phyloP scores from a whole-genome alignment of 2,113 vertebrate species.

The Rhea pennata region DNA sequence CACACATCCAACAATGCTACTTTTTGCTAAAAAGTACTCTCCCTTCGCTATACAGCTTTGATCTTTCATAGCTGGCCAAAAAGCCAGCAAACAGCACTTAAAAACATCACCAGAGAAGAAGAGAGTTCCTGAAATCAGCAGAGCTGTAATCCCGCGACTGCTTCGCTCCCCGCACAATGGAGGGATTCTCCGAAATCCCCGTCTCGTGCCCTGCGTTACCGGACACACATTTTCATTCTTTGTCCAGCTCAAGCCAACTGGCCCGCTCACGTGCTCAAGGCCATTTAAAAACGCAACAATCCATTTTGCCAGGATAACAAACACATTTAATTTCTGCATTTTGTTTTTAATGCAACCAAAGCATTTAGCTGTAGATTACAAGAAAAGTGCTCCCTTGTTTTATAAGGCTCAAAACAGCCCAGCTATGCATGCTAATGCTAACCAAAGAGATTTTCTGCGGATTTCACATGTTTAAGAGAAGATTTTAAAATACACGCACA shows the following conservation, averaged over 20 bases:
- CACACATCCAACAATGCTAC: not conserved
- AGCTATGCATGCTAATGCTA: not conserved
- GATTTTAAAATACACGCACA: not conserved
- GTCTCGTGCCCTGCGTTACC: not conserved
- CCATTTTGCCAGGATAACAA: not conserved
- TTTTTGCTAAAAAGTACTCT: not conserved
- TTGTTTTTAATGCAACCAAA: not conserved
- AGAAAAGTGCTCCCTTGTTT: not conserved
- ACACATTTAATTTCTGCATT: not conserved
- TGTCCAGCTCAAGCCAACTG: not conserved
- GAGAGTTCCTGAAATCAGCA: constrained; percentile 30
- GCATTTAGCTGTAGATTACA: not conserved
- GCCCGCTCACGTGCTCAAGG: not conserved
- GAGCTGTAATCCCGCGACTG: not conserved
- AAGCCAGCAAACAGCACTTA: constrained; percentile 38
- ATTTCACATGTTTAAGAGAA: not conserved
- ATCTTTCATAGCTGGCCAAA: not conserved
- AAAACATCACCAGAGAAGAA: not conserved
- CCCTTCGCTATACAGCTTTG: not conserved
- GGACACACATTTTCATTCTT: constrained; percentile 21
- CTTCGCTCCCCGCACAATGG: constrained; percentile 18
- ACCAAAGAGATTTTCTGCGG: not conserved
- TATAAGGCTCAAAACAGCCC: not conserved
- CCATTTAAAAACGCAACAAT: not conserved
- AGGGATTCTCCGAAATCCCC: constrained; percentile 35